These are phyloP conservation scores for Proterorhinus semilunaris DNA, from an alignment of 2,113 vertebrate species.

Conservation along the genomic window DNA sequence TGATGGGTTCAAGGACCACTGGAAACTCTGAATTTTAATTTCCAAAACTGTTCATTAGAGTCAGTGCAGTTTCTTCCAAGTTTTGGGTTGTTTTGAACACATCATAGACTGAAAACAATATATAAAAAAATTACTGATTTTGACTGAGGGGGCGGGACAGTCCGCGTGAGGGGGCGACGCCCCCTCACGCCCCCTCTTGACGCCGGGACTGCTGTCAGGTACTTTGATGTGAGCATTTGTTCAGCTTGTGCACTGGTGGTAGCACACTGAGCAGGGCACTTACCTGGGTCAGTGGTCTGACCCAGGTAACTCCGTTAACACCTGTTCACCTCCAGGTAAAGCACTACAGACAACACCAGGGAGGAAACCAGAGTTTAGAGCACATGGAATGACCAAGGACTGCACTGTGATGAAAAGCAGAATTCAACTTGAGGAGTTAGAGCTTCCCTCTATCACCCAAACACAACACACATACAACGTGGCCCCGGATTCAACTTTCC, in stretches of 20 bases:
- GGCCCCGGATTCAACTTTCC: conserved; percentile 64
- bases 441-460: conserved; percentile 39
- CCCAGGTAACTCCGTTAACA: background rate
- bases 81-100: too few species aligned
- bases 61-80: too few species aligned
- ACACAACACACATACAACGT: conserved; percentile 30
- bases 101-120: too few species aligned
- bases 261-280: background rate
- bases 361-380: background rate
- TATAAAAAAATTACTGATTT: too few species aligned
- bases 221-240: conserved; percentile 3
- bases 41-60: too few species aligned
- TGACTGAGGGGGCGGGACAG: too few species aligned
- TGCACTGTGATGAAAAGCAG: background rate
- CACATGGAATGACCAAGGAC: background rate
- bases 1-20: too few species aligned
- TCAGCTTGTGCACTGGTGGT: background rate
- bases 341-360: background rate
- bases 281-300: conserved; percentile 1
- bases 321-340: background rate
- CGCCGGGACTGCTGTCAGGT: too few species aligned
- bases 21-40: too few species aligned
- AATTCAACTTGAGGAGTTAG: conserved; percentile 13
- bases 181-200: too few species aligned
- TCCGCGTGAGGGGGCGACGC: too few species aligned